Base-by-base conservation (phyloP, 2,797 vertebrate species). In the Sylvilagus floridanus region DNA sequence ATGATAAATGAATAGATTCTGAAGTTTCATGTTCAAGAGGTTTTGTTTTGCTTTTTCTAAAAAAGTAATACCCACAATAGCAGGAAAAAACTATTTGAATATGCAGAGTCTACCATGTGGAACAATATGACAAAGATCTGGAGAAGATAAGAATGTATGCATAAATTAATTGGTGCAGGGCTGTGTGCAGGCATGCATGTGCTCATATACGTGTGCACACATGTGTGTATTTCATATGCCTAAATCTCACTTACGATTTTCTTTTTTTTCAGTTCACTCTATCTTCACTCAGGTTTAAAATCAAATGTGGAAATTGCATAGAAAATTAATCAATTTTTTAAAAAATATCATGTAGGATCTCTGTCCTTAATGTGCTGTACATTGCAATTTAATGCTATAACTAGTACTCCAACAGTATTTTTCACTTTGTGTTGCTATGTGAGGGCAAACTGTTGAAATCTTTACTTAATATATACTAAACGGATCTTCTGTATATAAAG, bases 41-140 rank as follows among this genome's bases (percentile, higher is more conserved):
- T 37, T 84, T 89, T 37, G 28, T 82, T 88, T 92, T 65, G 77
- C 42, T 42, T 92, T 88, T 84, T 50, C 52, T 63, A 28, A 75
- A 52, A 72, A 72, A 97, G 13, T 26, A 71, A 88, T 62, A 71
- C 50, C 82, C 47, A 76, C 24, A 79, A 37, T 16, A 81, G n/a
- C 66, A 84, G 81, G 17, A 71, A 78, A 96, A 95, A 69, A 13
- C 24, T 28, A 5, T 77, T 84, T 75, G 28, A 54, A 12, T 22
- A 84, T 30, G 42, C 22, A 11, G 19, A 68, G 26, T 60, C 7
- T 32, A n/a, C 16, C n/a, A 54, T 4, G 4, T 52, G 79, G 68
- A 82, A 87, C 42, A 79, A 69, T 21, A 24, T 22, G 60, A 86
- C 32, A 52, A 50, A 72, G 57, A 81, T 24, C 28, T 50, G 42